These are phyloP conservation scores for Scaptomyza hsui DNA, from an alignment of 1,140 invertebrate genomes.

Conservation along the genomic window DNA sequence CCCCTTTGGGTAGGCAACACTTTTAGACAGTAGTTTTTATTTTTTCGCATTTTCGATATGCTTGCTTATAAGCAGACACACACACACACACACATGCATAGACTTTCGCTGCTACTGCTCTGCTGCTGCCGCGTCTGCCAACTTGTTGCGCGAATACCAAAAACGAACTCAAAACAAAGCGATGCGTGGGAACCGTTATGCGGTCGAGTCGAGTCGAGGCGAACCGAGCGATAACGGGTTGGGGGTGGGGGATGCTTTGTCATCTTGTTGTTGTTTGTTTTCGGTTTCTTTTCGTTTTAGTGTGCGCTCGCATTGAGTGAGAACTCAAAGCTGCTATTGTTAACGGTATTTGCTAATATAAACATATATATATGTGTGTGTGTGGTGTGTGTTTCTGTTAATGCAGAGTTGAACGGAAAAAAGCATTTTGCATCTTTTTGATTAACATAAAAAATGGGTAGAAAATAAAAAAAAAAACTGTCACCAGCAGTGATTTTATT, in stretches of 20 bases:
- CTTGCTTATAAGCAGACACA: conserved; percentile 10
- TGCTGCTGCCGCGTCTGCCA: conserved; percentile 27
- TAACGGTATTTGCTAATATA: conserved; percentile 6
- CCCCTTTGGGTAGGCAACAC: conserved; percentile 67
- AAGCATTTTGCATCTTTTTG: too few relatives aligned
- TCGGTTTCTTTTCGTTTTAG: neutral
- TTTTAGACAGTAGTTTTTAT: conserved; percentile 36
- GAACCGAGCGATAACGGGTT: too few relatives aligned
- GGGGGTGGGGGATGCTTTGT: neutral
- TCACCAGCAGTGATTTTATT: too few relatives aligned
- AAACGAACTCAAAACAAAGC: conserved; percentile 70
- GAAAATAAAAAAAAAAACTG: too few relatives aligned
- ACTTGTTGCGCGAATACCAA: conserved; percentile 68
- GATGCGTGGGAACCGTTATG: conserved; percentile 49
- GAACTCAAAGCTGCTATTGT: neutral
- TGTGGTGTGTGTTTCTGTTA: conserved; percentile 10
- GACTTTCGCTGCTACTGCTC: neutral
- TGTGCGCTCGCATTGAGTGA: too few relatives aligned
- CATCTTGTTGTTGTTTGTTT: neutral
- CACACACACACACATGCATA: conserved; percentile 15
- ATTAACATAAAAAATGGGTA: too few relatives aligned
- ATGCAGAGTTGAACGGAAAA: neutral
- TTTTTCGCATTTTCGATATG: conserved; percentile 40
- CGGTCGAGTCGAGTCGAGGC: neutral
- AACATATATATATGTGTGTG: conserved; percentile 3